A percentile compares a stretch with the other conserved stretches of the same genome.
These are phyloP conservation scores for Epizoanthus scotinus DNA, from an alignment of 92 coral and sea anemone species.

Conservation along the genomic window DNA sequence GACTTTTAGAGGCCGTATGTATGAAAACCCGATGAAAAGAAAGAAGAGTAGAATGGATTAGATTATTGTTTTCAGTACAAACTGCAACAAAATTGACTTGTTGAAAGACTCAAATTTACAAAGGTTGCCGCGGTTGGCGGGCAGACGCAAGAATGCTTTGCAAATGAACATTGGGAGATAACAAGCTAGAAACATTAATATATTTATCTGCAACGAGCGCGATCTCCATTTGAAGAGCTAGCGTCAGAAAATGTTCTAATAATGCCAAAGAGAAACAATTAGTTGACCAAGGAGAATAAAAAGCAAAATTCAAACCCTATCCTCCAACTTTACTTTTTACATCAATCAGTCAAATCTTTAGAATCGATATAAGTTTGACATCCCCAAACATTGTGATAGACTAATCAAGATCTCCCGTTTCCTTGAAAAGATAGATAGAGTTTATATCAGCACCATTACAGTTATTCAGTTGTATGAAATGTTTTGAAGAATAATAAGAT, in stretches of 20 bases:
- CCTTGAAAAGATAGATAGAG: neutral
- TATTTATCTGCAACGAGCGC: neutral
- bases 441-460: neutral
- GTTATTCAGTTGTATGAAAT: too few species aligned
- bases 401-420: neutral
- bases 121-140: slow-evolving; percentile 26
- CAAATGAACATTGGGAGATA: neutral
- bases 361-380: neutral
- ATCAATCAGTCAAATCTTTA: neutral
- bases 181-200: slow-evolving; percentile 1
- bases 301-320: neutral
- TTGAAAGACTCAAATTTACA: slow-evolving; percentile 30
- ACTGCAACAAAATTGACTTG: neutral
- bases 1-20: too few species aligned
- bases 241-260: neutral
- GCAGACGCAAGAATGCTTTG: slow-evolving; percentile 8
- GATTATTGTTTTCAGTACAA: neutral
- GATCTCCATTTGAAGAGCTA: neutral
- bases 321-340: neutral
- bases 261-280: neutral
- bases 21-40: too few species aligned
- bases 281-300: neutral
- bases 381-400: neutral
- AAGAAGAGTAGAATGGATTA: too few species aligned
- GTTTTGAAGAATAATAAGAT: too few species aligned